A percentile compares a stretch with the other conserved stretches of the same genome.
Evolutionary conservation across 1,140 invertebrate genomes (phyloP).

Genomic region (Polypedilum pembai): DNA sequence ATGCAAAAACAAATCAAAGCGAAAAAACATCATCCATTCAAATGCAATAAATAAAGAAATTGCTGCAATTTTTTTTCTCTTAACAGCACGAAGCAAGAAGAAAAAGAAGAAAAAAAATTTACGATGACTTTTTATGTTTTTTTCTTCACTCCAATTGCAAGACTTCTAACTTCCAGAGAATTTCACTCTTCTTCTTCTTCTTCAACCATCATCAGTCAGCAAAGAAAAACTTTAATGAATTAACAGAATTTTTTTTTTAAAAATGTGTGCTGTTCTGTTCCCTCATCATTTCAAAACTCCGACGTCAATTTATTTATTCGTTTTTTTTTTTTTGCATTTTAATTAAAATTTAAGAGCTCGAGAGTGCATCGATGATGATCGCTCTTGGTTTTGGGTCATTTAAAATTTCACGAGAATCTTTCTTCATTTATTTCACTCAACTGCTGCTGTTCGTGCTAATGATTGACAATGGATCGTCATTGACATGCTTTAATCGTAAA

Average conservation of each 20-base stretch:
- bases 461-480: constrained; percentile 22
- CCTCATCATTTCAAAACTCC: constrained; percentile 14
- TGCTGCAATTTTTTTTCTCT: not conserved
- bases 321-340: constrained; percentile 2
- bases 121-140: constrained; percentile 13
- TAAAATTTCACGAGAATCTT: constrained; percentile 26
- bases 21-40: not conserved
- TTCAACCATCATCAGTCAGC: not conserved
- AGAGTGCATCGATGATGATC: constrained; percentile 23
- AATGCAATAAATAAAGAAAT: constrained; percentile 13
- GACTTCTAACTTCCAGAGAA: constrained; percentile 9
- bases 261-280: not conserved
- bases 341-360: constrained; percentile 22
- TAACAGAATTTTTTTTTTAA: not conserved
- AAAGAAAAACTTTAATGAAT: not conserved
- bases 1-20: no score
- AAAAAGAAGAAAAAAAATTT: not conserved
- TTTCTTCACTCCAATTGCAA: not conserved
- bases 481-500: no score
- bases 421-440: not conserved
- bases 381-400: constrained; percentile 13
- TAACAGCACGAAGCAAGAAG: no score
- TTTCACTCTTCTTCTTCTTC: not conserved
- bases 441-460: not conserved
- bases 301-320: not conserved